Evolutionary conservation across 1,140 invertebrate genomes (phyloP).

Genomic region (Drosophila paulistorum): DNA sequence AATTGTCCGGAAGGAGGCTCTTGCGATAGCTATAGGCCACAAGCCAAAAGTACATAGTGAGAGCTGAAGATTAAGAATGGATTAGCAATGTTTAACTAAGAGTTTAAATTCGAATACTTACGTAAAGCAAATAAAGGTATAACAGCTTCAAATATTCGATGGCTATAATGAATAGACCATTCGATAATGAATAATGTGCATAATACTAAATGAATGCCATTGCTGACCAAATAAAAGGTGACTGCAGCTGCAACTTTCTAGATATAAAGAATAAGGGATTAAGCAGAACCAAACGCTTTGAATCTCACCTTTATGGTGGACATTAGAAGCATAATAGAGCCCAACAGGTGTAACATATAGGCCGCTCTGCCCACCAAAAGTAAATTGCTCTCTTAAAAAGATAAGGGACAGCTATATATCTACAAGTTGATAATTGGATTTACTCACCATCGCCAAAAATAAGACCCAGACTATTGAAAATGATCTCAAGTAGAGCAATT

Average conservation of each 20-base stretch:
- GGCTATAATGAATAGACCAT: background rate
- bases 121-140: background rate
- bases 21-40: constrained; percentile 13
- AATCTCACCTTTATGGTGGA: constrained; percentile 29
- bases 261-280: too few relatives aligned
- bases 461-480: background rate
- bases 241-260: background rate
- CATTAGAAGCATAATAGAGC: constrained; percentile 36
- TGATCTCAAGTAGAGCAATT: constrained; percentile 4
- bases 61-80: background rate
- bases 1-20: background rate
- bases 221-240: constrained; percentile 9
- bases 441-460: constrained; percentile 13
- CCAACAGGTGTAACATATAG: constrained; percentile 42
- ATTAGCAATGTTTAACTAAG: background rate
- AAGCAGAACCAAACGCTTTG: too few relatives aligned
- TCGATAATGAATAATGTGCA: background rate
- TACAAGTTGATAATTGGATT: background rate
- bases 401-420: background rate
- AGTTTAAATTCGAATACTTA: background rate
- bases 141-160: background rate
- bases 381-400: background rate
- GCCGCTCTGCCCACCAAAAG: constrained; percentile 18
- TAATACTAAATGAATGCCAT: constrained; percentile 3
- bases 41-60: constrained; percentile 3